These are phyloP conservation scores for Trichonephila clavipes DNA, from an alignment of 1,140 invertebrate genomes.

Conservation along the genomic window DNA sequence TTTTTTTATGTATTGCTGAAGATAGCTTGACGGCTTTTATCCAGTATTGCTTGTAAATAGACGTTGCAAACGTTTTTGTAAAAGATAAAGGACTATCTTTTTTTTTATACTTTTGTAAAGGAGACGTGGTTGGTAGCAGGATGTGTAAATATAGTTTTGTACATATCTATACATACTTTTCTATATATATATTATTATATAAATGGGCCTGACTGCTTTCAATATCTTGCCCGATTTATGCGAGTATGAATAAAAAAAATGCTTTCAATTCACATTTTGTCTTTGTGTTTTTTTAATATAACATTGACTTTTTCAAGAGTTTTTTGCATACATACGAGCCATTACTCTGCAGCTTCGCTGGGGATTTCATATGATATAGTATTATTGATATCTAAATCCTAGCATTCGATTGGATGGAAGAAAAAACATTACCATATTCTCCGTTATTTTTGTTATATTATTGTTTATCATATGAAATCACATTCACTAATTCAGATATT, in stretches of 20 bases:
- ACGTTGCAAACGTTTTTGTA: not conserved
- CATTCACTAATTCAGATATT: no score
- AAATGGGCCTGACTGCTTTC: conserved; percentile 2
- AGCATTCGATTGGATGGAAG: no score
- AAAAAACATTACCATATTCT: no score
- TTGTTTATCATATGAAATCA: no score
- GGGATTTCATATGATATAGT: no score
- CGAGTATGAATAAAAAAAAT: conserved; percentile 32
- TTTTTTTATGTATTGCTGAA: not conserved
- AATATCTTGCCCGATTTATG: conserved; percentile 42
- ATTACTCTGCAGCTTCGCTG: no score
- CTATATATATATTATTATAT: conserved; percentile 33
- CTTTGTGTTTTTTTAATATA: not conserved
- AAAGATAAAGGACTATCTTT: not conserved
- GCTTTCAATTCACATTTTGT: not conserved
- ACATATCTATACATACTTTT: conserved; percentile 61
- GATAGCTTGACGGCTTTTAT: conserved; percentile 1
- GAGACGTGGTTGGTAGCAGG: not conserved
- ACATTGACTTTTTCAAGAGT: no score
- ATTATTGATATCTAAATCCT: no score
- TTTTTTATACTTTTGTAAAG: conserved; percentile 59
- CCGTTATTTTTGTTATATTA: no score
- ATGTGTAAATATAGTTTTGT: conserved; percentile 67
- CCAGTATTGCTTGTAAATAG: conserved; percentile 4
- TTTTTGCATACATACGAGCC: no score